phyloP scores from a whole-genome alignment of 2,888 invertebrate species.

The Lathronympha strigana region DNA sequence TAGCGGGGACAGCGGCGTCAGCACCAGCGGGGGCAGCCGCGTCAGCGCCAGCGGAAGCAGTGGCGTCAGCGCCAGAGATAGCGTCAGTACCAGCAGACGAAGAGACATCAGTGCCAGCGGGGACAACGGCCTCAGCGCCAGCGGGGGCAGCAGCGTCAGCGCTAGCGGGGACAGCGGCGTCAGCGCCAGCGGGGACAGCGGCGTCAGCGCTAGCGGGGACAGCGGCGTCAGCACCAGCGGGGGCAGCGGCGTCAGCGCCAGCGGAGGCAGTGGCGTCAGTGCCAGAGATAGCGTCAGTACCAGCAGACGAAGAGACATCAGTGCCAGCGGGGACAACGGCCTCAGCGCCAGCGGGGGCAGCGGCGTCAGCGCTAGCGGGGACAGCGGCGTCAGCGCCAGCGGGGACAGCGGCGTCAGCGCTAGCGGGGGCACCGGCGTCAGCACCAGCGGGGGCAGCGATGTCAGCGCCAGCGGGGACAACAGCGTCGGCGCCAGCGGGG shows the following conservation, averaged over 20 bases:
- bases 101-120: conserved; percentile 2
- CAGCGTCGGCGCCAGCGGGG: no score
- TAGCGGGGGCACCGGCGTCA: background rate
- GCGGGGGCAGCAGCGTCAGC: background rate
- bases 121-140: background rate
- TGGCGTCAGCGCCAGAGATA: background rate
- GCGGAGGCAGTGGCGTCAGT: background rate
- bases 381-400: background rate
- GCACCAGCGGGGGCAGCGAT: background rate
- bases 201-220: background rate
- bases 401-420: background rate
- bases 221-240: background rate
- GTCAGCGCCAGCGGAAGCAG: background rate
- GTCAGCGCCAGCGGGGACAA: background rate
- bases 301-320: background rate
- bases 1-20: background rate
- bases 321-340: background rate
- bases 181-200: background rate
- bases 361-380: background rate
- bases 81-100: background rate
- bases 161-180: conserved; percentile 6
- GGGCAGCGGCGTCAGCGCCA: background rate
- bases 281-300: background rate
- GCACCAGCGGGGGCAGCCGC: background rate
- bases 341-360: background rate